Evolutionary conservation across 1,140 invertebrate genomes (phyloP).

Genomic region (Eriocheir sinensis): DNA sequence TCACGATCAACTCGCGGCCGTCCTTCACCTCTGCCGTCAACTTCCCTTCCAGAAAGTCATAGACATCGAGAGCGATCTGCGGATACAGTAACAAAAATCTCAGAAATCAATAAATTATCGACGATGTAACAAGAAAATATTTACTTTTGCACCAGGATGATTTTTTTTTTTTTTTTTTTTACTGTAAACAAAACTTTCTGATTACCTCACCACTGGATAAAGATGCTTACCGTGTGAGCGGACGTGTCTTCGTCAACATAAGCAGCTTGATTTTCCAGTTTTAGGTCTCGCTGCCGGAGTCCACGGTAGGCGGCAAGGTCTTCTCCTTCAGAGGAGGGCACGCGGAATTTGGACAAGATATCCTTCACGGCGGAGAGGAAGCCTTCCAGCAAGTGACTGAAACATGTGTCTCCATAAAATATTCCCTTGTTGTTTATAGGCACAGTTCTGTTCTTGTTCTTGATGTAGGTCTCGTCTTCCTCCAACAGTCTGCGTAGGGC

Average conservation of each 20-base stretch:
- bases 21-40: slow-evolving; percentile 57
- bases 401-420: slow-evolving; percentile 29
- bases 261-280: slow-evolving; percentile 67
- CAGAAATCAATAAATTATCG: not conserved
- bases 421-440: slow-evolving; percentile 28
- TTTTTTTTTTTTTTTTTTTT: not conserved
- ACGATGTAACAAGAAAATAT: not conserved
- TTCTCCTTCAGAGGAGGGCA: not conserved
- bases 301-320: slow-evolving; percentile 49
- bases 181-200: not conserved
- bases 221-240: slow-evolving; percentile 55
- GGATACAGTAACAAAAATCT: not conserved
- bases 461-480: not conserved
- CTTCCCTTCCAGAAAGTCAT: slow-evolving; percentile 56
- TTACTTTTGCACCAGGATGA: not conserved
- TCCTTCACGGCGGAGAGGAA: slow-evolving; percentile 46
- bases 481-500: not conserved
- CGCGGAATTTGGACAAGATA: slow-evolving; percentile 45
- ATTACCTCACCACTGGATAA: not conserved
- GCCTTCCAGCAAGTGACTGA: not conserved
- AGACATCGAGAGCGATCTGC: slow-evolving; percentile 63
- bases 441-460: slow-evolving; percentile 25
- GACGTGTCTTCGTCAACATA: slow-evolving; percentile 32
- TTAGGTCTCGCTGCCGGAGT: slow-evolving; percentile 57
- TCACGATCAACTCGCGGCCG: slow-evolving; percentile 51